Evolutionary conservation across 2,888 invertebrate species (phyloP).

Genomic region (Xanthorhoe designata): DNA sequence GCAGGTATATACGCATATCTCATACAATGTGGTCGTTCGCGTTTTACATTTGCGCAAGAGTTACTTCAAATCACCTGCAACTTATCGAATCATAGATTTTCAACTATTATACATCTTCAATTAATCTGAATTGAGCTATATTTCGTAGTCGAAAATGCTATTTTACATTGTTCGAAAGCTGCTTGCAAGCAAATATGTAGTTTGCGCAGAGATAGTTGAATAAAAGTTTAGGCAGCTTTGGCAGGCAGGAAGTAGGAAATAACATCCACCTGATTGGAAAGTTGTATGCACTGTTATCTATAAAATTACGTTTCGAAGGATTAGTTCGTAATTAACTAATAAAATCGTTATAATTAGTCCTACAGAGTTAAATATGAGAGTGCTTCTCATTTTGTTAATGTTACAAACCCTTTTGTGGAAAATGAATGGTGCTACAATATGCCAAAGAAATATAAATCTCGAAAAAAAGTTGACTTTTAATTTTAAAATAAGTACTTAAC

Average conservation of each 20-base stretch:
- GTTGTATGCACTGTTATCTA: slow-evolving; percentile 60
- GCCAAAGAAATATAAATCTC: slow-evolving; percentile 55
- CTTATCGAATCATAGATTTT: slow-evolving; percentile 32
- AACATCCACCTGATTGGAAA: slow-evolving; percentile 52
- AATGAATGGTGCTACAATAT: slow-evolving; percentile 59
- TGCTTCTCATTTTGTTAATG: slow-evolving; percentile 56
- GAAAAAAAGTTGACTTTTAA: slow-evolving; percentile 39
- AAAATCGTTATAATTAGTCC: slow-evolving; percentile 53
- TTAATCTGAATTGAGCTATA: neutral
- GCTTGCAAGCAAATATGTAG: slow-evolving; percentile 24
- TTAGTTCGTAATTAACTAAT: slow-evolving; percentile 57
- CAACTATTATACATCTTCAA: neutral
- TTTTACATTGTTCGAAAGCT: slow-evolving; percentile 27
- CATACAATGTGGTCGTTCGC: slow-evolving; percentile 50
- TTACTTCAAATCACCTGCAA: slow-evolving; percentile 37
- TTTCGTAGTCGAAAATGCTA: slow-evolving; percentile 13
- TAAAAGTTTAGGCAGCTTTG: slow-evolving; percentile 29
- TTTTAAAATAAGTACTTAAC: slow-evolving; percentile 41
- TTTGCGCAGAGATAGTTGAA: slow-evolving; percentile 32
- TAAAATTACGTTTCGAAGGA: slow-evolving; percentile 58
- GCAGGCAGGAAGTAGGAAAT: slow-evolving; percentile 34
- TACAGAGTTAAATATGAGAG: slow-evolving; percentile 48
- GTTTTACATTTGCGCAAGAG: slow-evolving; percentile 29
- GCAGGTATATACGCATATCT: slow-evolving; percentile 71
- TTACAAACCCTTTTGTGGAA: slow-evolving; percentile 51